phyloP scores from a whole-genome alignment of 2,797 vertebrate species.

The Rhabdophis nuchalis region DNA sequence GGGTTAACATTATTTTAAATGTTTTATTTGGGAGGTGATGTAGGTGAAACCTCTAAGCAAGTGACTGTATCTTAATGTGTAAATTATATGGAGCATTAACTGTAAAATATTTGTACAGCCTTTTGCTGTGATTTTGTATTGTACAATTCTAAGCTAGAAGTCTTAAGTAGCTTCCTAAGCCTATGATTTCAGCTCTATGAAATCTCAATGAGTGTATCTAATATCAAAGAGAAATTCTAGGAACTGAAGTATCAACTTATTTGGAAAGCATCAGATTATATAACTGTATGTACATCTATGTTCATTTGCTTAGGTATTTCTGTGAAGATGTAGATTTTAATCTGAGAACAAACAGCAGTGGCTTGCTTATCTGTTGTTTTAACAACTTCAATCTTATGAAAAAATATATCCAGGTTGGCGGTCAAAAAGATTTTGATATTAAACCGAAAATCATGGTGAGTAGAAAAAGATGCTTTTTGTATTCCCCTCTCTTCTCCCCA shows the following conservation, averaged over 20 bases:
- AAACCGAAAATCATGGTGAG: slow-evolving; percentile 91
- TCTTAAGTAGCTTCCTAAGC: neutral
- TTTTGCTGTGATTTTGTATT: neutral
- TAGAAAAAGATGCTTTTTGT: neutral
- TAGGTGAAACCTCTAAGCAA: neutral
- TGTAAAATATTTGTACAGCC: neutral
- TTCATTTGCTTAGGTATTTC: slow-evolving; percentile 80
- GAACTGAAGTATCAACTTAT: neutral
- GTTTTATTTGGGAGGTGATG: neutral
- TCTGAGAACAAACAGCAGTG: slow-evolving; percentile 90
- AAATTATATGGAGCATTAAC: neutral
- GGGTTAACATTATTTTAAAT: neutral
- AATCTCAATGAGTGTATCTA: neutral
- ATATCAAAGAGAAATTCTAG: neutral
- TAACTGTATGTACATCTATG: slow-evolving; percentile 16
- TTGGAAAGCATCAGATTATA: neutral
- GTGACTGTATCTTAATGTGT: neutral
- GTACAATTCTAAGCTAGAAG: neutral
- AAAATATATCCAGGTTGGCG: slow-evolving; percentile 90
- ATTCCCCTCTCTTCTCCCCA: too few species aligned
- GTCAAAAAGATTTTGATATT: slow-evolving; percentile 86
- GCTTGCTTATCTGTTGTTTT: slow-evolving; percentile 92
- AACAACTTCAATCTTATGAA: slow-evolving; percentile 98
- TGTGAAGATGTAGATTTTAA: slow-evolving; percentile 98
- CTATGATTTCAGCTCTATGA: neutral